Evolutionary conservation across 2,888 invertebrate genomes (phyloP).

Genomic region (Ametastegia equiseti): DNA sequence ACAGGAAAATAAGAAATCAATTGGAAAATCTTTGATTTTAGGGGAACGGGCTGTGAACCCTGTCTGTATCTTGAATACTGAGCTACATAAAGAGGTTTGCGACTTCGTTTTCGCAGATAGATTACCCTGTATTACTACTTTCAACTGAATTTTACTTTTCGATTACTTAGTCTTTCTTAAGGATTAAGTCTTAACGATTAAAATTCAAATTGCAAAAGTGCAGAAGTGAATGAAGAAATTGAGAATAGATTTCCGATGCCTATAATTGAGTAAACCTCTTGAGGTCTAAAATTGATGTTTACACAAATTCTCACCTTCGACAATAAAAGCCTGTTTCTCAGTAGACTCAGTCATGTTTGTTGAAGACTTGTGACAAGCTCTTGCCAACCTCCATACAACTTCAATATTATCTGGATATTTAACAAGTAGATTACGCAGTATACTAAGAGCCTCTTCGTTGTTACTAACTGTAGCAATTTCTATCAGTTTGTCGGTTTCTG

Average conservation of each 20-base stretch:
- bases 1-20: no score
- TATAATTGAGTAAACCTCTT: neutral
- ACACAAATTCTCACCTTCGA: conserved; percentile 63
- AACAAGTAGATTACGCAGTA: conserved; percentile 62
- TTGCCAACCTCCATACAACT: conserved; percentile 70
- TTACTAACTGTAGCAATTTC: conserved; percentile 56
- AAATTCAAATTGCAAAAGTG: neutral
- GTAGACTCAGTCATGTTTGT: conserved; percentile 56
- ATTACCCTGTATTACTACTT: no score
- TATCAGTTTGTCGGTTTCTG: conserved; percentile 61
- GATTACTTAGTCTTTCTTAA: no score
- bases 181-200: neutral
- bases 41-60: no score
- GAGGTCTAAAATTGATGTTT: neutral
- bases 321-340: conserved; percentile 59
- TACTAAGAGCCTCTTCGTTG: conserved; percentile 58
- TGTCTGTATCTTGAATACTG: no score
- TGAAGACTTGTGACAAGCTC: conserved; percentile 66
- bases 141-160: neutral
- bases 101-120: no score
- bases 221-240: neutral
- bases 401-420: conserved; percentile 67
- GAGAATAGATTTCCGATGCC: no score
- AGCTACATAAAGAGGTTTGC: no score
- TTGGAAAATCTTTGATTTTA: no score